These are phyloP conservation scores for Thryonomys swinderianus DNA, from an alignment of 2,113 vertebrate genomes.

Conservation along the genomic window DNA sequence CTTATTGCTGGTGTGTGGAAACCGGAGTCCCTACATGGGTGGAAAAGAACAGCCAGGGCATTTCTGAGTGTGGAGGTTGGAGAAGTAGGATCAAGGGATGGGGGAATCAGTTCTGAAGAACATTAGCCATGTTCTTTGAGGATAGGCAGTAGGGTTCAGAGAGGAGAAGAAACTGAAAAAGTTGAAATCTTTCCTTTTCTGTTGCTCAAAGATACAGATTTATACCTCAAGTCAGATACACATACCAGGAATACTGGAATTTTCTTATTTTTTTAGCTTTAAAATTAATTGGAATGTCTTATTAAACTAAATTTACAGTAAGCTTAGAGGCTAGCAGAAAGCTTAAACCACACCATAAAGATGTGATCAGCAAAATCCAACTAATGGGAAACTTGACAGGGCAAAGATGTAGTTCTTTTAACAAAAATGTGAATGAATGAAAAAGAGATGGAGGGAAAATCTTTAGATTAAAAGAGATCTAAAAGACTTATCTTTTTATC, in stretches of 20 bases:
- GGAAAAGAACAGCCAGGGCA: not conserved
- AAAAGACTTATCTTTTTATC: not conserved
- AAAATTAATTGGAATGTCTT: not conserved
- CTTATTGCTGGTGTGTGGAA: not conserved
- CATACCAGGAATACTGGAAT: not conserved
- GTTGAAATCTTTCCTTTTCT: not conserved
- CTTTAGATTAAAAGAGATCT: not conserved
- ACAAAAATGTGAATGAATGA: not conserved
- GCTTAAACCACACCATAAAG: not conserved
- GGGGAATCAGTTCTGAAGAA: not conserved
- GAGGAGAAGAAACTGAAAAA: not conserved
- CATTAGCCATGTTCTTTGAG: not conserved
- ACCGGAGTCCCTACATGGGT: not conserved
- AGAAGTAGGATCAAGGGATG: not conserved
- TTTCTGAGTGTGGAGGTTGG: not conserved
- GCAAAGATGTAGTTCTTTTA: not conserved
- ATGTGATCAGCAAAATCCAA: not conserved
- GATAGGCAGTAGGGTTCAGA: not conserved
- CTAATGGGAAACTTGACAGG: not conserved
- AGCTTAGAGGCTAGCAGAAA: slow-evolving; percentile 7
- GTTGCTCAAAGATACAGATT: not conserved
- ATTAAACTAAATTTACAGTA: not conserved
- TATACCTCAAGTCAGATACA: not conserved
- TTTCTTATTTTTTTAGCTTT: slow-evolving; percentile 14
- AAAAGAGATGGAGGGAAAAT: not conserved